These are phyloP conservation scores for Criorhina ranunculi DNA, from an alignment of 2,888 invertebrate species.

Conservation along the genomic window DNA sequence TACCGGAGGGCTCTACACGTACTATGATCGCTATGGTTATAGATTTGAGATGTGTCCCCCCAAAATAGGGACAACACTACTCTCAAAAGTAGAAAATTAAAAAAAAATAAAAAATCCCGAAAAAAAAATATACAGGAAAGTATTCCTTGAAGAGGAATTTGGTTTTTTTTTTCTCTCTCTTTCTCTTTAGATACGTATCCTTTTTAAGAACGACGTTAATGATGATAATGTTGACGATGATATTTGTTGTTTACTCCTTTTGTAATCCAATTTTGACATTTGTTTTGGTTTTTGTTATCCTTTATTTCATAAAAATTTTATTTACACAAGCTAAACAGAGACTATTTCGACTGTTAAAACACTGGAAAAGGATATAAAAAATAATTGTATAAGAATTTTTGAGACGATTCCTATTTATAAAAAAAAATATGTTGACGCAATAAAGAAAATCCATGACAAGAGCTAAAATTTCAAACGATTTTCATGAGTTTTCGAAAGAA, in stretches of 20 bases:
- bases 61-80: slow-evolving; percentile 77
- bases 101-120: slow-evolving; percentile 18
- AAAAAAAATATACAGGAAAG: slow-evolving; percentile 28
- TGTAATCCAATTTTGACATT: slow-evolving; percentile 59
- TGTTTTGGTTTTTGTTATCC: slow-evolving; percentile 20
- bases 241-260: slow-evolving; percentile 12
- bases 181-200: slow-evolving; percentile 36
- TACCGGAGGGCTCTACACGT: slow-evolving; percentile 80
- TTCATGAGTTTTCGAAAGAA: no score
- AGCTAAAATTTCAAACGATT: no score
- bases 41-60: slow-evolving; percentile 75
- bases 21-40: slow-evolving; percentile 80
- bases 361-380: slow-evolving; percentile 33
- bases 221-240: slow-evolving; percentile 13
- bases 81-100: slow-evolving; percentile 73
- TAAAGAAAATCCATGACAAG: slow-evolving; percentile 8
- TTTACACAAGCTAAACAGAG: no score
- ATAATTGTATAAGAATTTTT: background rate
- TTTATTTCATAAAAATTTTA: no score
- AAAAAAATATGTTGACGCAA: slow-evolving; percentile 58
- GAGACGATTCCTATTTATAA: background rate
- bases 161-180: slow-evolving; percentile 2
- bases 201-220: slow-evolving; percentile 2
- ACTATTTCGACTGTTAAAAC: slow-evolving; percentile 13
- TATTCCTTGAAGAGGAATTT: slow-evolving; percentile 10